These are phyloP conservation scores for Herpetotheres cachinnans DNA, from an alignment of 2,113 vertebrate genomes.

Conservation along the genomic window DNA sequence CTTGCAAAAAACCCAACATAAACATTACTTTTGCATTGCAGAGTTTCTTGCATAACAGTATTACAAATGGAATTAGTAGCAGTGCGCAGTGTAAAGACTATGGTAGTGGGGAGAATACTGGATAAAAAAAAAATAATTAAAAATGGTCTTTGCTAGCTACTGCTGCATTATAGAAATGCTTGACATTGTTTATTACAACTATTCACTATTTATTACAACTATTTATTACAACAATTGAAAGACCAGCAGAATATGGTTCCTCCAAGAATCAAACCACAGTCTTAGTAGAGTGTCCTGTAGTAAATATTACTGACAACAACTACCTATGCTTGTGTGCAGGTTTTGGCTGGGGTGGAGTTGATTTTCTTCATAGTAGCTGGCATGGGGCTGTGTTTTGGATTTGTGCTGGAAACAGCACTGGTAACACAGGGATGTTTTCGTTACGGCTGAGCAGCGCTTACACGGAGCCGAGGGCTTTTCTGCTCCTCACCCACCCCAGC, in stretches of 20 bases:
- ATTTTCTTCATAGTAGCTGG: too few relatives aligned
- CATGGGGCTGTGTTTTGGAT: too few relatives aligned
- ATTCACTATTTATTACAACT: neutral
- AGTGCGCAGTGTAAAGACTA: neutral
- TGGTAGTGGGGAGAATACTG: neutral
- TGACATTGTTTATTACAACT: neutral
- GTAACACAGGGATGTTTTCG: too few relatives aligned
- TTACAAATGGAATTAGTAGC: neutral
- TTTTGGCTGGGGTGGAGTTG: too few relatives aligned
- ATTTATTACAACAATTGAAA: too few relatives aligned
- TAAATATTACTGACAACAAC: neutral
- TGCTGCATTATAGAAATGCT: neutral
- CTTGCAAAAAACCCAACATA: neutral
- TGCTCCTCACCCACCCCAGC: too few relatives aligned
- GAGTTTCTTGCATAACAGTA: neutral
- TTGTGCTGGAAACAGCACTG: too few relatives aligned
- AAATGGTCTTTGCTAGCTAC: neutral
- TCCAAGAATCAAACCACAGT: neutral
- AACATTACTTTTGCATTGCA: neutral
- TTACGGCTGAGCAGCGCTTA: too few relatives aligned
- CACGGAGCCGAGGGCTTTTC: too few relatives aligned
- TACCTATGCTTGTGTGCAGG: neutral
- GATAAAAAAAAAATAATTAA: too few relatives aligned
- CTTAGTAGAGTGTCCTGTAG: neutral
- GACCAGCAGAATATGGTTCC: neutral